phyloP scores from a whole-genome alignment of 2,888 invertebrate species.

The Venustoraphidia nigricollis region DNA sequence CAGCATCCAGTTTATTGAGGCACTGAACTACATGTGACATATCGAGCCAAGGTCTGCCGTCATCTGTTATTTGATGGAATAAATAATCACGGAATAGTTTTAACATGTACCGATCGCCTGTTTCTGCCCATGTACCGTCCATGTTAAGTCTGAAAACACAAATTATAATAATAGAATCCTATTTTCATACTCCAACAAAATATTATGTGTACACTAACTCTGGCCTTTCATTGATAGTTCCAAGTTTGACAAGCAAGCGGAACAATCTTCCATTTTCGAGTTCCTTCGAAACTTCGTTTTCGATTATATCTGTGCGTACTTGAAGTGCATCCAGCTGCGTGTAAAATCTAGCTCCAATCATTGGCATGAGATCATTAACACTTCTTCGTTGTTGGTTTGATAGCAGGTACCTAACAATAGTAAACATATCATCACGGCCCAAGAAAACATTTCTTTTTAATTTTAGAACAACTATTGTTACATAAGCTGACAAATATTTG shows the following conservation, averaged over 20 bases:
- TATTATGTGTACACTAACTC: slow-evolving; percentile 45
- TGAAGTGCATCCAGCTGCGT: slow-evolving; percentile 86
- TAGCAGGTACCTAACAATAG: slow-evolving; percentile 49
- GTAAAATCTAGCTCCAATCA: slow-evolving; percentile 96
- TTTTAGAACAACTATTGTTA: no score
- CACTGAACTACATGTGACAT: slow-evolving; percentile 88
- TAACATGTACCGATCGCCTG: slow-evolving; percentile 95
- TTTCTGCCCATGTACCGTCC: slow-evolving; percentile 94
- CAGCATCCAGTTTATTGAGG: slow-evolving; percentile 83
- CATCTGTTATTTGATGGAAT: slow-evolving; percentile 88
- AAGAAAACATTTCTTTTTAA: no score
- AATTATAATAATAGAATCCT: background rate
- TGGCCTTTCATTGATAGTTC: slow-evolving; percentile 88
- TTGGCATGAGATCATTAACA: slow-evolving; percentile 95
- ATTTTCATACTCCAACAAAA: background rate
- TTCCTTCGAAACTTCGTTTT: slow-evolving; percentile 83
- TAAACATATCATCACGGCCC: no score
- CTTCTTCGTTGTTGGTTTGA: slow-evolving; percentile 51
- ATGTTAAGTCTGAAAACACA: slow-evolving; percentile 53
- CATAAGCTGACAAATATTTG: no score
- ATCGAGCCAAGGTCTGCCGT: slow-evolving; percentile 91
- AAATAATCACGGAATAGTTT: slow-evolving; percentile 95
- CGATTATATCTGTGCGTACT: slow-evolving; percentile 73
- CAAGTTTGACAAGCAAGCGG: slow-evolving; percentile 79
- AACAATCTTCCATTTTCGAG: slow-evolving; percentile 90